phyloP scores from a whole-genome alignment of 1,140 invertebrate species.

The Bombus confusus region DNA sequence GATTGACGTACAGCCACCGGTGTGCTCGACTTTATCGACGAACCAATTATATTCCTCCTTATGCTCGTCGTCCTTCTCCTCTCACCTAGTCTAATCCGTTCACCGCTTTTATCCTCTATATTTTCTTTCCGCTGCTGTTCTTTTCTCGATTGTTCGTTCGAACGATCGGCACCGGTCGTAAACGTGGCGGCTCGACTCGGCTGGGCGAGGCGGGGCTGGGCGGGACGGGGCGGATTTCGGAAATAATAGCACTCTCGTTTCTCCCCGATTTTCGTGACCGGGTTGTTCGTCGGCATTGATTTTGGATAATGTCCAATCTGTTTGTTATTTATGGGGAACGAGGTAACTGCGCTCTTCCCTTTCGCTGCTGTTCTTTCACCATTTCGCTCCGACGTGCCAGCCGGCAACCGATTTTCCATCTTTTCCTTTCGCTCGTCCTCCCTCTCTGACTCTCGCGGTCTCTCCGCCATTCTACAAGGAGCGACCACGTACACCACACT shows the following conservation, averaged over 20 bases:
- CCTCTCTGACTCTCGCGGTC: not conserved
- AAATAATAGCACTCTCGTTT: slow-evolving; percentile 42
- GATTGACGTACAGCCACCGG: slow-evolving; percentile 4
- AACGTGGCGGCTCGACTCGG: not conserved
- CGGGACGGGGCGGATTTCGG: not conserved
- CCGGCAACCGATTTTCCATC: slow-evolving; percentile 34
- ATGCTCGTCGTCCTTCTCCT: not conserved
- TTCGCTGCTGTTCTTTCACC: slow-evolving; percentile 36
- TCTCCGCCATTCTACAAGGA: not conserved
- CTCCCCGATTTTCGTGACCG: slow-evolving; percentile 36
- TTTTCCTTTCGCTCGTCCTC: not conserved
- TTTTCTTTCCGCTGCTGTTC: not conserved
- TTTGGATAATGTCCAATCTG: slow-evolving; percentile 58
- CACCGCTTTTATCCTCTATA: not conserved
- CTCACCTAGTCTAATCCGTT: not conserved
- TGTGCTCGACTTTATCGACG: slow-evolving; percentile 36
- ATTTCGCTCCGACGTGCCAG: slow-evolving; percentile 26
- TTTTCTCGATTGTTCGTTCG: not conserved
- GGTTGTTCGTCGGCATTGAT: slow-evolving; percentile 44
- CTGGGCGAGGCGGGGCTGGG: too few relatives aligned
- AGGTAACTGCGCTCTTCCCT: slow-evolving; percentile 31
- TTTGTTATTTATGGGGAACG: slow-evolving; percentile 56
- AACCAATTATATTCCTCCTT: slow-evolving; percentile 41
- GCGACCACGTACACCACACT: slow-evolving; percentile 20
- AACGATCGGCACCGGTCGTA: not conserved